phyloP scores from a whole-genome alignment of 1,140 invertebrate genomes.

The Plectrocnemia conspersa region DNA sequence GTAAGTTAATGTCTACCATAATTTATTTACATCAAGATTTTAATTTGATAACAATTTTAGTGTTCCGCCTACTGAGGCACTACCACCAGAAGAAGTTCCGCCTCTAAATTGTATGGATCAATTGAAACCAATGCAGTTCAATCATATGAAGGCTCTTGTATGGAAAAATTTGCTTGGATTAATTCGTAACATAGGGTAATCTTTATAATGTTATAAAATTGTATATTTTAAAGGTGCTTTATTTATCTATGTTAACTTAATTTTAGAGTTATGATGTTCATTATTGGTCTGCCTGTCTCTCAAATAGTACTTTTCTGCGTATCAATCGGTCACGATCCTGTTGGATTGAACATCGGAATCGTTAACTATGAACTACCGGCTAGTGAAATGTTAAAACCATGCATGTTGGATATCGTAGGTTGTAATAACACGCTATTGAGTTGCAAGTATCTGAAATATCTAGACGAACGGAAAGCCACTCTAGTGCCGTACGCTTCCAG shows the following conservation, averaged over 20 bases:
- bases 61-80: conserved; percentile 45
- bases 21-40: background rate
- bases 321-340: conserved; percentile 87
- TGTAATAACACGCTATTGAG: conserved; percentile 67
- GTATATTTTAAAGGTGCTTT: background rate
- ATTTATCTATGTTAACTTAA: conserved; percentile 23
- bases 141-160: conserved; percentile 77
- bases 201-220: background rate
- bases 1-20: no score
- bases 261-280: conserved; percentile 79
- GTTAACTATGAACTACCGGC: conserved; percentile 76
- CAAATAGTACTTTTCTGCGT: conserved; percentile 93
- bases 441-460: conserved; percentile 68
- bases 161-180: conserved; percentile 91
- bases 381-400: conserved; percentile 51
- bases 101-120: conserved; percentile 51
- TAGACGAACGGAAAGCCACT: conserved; percentile 59
- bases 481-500: conserved; percentile 52
- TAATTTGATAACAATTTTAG: conserved; percentile 30
- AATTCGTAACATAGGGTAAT: conserved; percentile 85
- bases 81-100: conserved; percentile 59
- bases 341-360: conserved; percentile 74
- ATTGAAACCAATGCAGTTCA: conserved; percentile 60
- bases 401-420: conserved; percentile 46
- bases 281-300: conserved; percentile 84